Conservation (phyloP, 2,113 vertebrate species). For the Arizona elegans region DNA sequence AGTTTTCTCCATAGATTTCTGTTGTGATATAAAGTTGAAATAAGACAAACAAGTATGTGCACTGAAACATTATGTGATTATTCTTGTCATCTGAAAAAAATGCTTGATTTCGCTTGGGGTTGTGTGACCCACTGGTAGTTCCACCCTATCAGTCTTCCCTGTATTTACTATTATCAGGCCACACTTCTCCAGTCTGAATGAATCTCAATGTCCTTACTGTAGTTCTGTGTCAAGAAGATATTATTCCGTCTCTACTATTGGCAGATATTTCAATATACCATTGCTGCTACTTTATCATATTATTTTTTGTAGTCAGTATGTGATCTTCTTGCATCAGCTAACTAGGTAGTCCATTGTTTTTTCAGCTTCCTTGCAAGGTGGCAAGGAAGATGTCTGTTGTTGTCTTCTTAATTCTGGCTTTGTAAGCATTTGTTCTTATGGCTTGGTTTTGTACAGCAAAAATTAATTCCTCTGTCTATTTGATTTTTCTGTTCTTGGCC, state of each 20-base stretch:
- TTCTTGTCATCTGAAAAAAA: not conserved
- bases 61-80: not conserved
- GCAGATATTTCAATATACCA: not conserved
- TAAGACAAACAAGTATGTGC: not conserved
- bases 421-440: not conserved
- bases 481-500: not conserved
- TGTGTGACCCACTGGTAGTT: not conserved
- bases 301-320: not conserved
- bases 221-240: not conserved
- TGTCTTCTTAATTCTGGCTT: not conserved
- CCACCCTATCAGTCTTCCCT: too few species aligned
- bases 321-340: not conserved
- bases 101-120: not conserved
- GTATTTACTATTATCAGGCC: not conserved
- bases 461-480: not conserved
- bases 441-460: not conserved
- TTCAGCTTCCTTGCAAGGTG: not conserved
- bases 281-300: not conserved
- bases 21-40: not conserved
- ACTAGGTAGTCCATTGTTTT: not conserved
- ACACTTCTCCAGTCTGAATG: not conserved
- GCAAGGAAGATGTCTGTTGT: not conserved
- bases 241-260: not conserved
- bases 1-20: not conserved
- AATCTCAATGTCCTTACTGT: not conserved